Evolutionary conservation across 2,797 vertebrate species (phyloP), one percentile per base, ranked within the genome.

Genomic region (Cygnus olor): DNA sequence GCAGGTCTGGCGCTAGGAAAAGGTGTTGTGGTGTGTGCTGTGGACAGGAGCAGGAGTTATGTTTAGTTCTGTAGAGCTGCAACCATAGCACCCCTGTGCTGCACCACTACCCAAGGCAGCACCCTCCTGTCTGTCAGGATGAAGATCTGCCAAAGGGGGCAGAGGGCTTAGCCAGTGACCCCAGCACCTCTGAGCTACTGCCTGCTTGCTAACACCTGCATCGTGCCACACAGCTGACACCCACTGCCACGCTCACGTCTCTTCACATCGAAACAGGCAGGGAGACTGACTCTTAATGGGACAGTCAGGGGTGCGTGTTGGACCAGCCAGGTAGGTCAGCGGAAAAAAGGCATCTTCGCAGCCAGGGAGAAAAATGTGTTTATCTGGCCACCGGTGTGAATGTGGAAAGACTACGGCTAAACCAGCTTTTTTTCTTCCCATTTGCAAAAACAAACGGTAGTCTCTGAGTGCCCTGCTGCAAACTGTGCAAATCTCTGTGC

Each of bases 261-360:
- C 42, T 64, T 70, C 49, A 1, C 0, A 0, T 30, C 25, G n/a
- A 30, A 38, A 3, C 0, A 3, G n/a, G 18, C 22, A 12, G 22
- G 17, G 51, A 51, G 32, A 22, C 6, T 16, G 40, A 10, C 18
- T 69, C 25, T 40, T 24, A 2, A 10, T 16, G 63, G 44, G 42
- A 44, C n/a, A 47, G 3, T 6, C 45, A 15, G 66, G 56, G n/a
- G 7, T 6, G 14, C 12, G 0, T 42, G 79, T 32, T 14, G 30
- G 30, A n/a, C 25, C 76, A 70, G 79, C 2, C 2, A 38, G 57
- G 13, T 7, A 17, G 49, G 25, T 17, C 42, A 4, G 51, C 45
- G 57, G 40, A 17, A 40, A 2, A 2, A 36, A 53, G 66, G n/a
- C 32, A 9, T 0, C 2, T 47, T 63, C 42, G 2, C 11, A 19